Conservation (phyloP, 2,797 vertebrate genomes). For the Pteropus rufus region DNA sequence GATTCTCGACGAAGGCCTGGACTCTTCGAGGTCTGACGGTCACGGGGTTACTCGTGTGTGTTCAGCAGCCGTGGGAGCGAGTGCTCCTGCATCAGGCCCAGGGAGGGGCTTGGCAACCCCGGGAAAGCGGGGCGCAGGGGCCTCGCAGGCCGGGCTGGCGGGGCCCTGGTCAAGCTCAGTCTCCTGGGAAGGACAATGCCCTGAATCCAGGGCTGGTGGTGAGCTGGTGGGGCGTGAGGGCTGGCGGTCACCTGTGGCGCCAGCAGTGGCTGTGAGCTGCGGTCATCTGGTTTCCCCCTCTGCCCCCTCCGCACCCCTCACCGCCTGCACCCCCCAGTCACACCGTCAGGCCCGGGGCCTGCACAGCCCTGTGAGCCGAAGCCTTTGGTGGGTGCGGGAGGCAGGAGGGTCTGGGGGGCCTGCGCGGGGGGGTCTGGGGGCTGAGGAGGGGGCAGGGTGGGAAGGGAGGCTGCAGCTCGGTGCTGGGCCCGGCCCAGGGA, state of each 20-base stretch:
- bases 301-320: neutral
- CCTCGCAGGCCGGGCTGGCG: neutral
- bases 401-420: neutral
- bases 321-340: neutral
- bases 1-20: fast-evolving
- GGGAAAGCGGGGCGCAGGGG: neutral
- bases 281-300: neutral
- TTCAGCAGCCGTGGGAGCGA: neutral
- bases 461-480: neutral
- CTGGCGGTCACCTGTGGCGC: neutral
- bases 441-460: too few relatives aligned
- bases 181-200: too few relatives aligned
- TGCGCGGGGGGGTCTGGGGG: neutral
- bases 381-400: neutral
- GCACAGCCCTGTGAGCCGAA: neutral
- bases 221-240: neutral
- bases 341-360: neutral
- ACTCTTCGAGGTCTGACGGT: neutral
- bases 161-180: neutral
- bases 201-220: neutral
- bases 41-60: neutral
- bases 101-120: neutral
- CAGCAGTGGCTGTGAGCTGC: neutral
- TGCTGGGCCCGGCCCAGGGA: neutral
- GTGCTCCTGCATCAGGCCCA: neutral